Conservation (phyloP, 2,797 vertebrate species). For the Pygocentrus nattereri region DNA sequence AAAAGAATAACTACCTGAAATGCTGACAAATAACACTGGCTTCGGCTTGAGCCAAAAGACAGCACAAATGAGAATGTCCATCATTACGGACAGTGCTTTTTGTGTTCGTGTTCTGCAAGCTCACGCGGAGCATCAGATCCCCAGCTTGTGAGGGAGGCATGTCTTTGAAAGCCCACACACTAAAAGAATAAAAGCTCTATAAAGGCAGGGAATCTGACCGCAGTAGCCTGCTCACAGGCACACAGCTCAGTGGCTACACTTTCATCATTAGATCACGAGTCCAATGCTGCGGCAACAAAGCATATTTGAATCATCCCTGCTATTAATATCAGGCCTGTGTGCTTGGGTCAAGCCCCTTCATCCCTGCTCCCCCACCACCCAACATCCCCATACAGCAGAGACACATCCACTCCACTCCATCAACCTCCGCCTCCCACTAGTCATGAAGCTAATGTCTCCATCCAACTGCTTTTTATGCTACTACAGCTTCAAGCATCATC, state of each 20-base stretch:
- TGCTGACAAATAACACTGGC: neutral
- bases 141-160: conserved; percentile 22
- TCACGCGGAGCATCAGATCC: conserved; percentile 31
- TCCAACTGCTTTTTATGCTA: conserved; percentile 19
- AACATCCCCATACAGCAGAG: conserved; percentile 14
- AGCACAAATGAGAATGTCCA: neutral
- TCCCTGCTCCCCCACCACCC: neutral
- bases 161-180: conserved; percentile 42
- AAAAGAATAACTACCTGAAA: neutral
- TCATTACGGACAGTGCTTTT: conserved; percentile 12
- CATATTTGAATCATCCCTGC: conserved; percentile 44
- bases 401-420: conserved; percentile 26
- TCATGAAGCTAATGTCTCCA: conserved; percentile 44
- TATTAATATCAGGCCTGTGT: conserved; percentile 48
- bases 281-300: conserved; percentile 38
- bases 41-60: neutral
- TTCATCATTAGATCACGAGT: conserved; percentile 33
- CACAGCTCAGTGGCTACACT: conserved; percentile 10
- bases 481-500: conserved; percentile 41
- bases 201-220: conserved; percentile 33
- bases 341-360: conserved; percentile 34
- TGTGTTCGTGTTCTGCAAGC: conserved; percentile 14
- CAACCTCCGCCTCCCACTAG: conserved; percentile 45
- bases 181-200: conserved; percentile 42
- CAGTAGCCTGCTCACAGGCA: conserved; percentile 37